Evolutionary conservation across 2,113 vertebrate species (phyloP), one percentile per base, ranked within the genome.

Genomic region (Myodes glareolus): DNA sequence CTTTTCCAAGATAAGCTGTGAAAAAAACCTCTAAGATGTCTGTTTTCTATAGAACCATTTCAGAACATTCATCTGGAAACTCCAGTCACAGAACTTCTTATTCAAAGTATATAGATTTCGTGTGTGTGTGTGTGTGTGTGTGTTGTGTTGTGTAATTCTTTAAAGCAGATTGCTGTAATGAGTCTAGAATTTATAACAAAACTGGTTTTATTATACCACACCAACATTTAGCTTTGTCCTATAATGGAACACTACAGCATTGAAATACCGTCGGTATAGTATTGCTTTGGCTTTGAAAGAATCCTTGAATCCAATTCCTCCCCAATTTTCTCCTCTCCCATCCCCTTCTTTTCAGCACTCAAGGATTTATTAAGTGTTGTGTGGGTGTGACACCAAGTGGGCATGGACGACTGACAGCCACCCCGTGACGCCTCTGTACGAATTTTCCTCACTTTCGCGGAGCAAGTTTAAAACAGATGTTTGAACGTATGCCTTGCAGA

Each of bases 401-500:
- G 6, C 84, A 29, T 85, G 45, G 68, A 84, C 88, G 86, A 89
- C 47, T 75, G 65, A 86, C 61, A 92, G 88, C 50, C 85, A 52
- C 42, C 88, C 31, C 12, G 47, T 76, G 78, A 97, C 25, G 73
- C 10, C 86, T 68, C 75, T 85, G 13, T 47, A 73, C 58, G 82
- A 91, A 73, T 36, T 50, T 27, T 14, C 67, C 86, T 94, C 91
- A 12, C 21, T 88, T 89, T 45, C 84, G 29, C 67, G 86, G 13
- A 95, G 73, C 36, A 75, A 7, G 39, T 87, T 96, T 95, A 78
- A 96, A 95, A 94, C 70, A 88, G 90, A 90, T 94, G 29, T 89
- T 94, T 89, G 61, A 94, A 94, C 27, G 72, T 95, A 88, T 70
- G 68, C 50, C 84, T 88, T 90, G 21, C 81, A 67, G 50, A 84